Percentiles rank a stretch among this genome's conserved stretches.
Conservation (phyloP, 2,888 invertebrate genomes). For the Drosophila pseudotalamancana region DNA sequence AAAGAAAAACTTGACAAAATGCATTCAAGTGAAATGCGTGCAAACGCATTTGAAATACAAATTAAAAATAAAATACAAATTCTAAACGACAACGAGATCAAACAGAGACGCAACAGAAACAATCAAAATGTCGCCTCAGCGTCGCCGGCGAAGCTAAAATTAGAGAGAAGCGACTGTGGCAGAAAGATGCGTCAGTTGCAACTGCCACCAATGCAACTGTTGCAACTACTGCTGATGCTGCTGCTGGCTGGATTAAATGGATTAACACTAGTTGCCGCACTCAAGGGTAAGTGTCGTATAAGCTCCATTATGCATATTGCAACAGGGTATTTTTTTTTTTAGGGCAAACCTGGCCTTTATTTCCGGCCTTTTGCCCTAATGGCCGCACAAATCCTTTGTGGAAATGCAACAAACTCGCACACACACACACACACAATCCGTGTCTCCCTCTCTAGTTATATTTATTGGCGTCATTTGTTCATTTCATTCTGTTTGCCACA, state of each 20-base stretch:
- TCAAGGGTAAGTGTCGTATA: slow-evolving; percentile 83
- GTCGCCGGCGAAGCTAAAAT: slow-evolving; percentile 64
- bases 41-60: slow-evolving; percentile 55
- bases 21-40: slow-evolving; percentile 66
- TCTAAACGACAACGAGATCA: slow-evolving; percentile 42
- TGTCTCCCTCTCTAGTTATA: slow-evolving; percentile 29
- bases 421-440: not conserved
- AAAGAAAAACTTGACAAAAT: slow-evolving; percentile 63
- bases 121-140: slow-evolving; percentile 58
- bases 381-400: slow-evolving; percentile 43
- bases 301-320: slow-evolving; percentile 4
- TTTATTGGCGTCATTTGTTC: slow-evolving; percentile 77
- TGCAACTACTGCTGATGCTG: slow-evolving; percentile 50
- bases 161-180: slow-evolving; percentile 41
- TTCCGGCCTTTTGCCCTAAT: slow-evolving; percentile 53
- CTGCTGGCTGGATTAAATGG: slow-evolving; percentile 80
- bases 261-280: slow-evolving; percentile 82
- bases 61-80: slow-evolving; percentile 36
- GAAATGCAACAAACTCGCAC: slow-evolving; percentile 16
- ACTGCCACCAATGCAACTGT: slow-evolving; percentile 42
- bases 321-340: slow-evolving; percentile 37
- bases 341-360: slow-evolving; percentile 52
- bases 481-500: slow-evolving; percentile 38
- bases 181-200: slow-evolving; percentile 38
- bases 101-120: slow-evolving; percentile 46